These are phyloP conservation scores for Molossus alvarezi DNA, from an alignment of 2,797 vertebrate species.

Conservation along the genomic window DNA sequence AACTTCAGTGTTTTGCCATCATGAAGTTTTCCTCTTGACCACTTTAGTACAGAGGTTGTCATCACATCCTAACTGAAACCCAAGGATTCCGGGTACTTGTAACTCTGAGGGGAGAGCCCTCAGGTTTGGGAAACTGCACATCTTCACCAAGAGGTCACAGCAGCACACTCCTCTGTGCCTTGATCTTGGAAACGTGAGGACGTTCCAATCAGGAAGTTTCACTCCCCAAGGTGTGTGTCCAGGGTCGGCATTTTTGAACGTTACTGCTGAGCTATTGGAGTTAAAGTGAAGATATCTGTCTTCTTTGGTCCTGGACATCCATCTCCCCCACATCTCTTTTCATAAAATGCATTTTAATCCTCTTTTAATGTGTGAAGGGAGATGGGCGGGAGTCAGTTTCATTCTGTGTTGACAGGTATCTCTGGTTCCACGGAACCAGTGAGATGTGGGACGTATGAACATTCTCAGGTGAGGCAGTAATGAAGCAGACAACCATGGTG, in stretches of 20 bases:
- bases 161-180: neutral
- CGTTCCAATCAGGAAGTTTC: neutral
- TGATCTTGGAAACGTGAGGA: neutral
- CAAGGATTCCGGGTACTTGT: neutral
- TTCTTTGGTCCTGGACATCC: neutral
- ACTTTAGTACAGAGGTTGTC: neutral
- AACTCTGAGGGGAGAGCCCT: neutral
- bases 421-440: constrained; percentile 1
- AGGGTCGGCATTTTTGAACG: neutral
- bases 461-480: neutral
- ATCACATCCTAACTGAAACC: neutral
- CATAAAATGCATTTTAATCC: constrained; percentile 7
- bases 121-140: neutral
- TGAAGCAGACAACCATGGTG: neutral
- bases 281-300: neutral
- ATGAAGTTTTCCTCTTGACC: neutral
- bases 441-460: neutral
- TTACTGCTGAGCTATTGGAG: neutral
- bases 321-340: neutral
- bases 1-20: neutral
- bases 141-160: neutral
- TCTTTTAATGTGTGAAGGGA: neutral
- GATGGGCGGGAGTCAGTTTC: neutral
- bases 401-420: neutral
- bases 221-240: neutral